Evolutionary conservation across 2,888 invertebrate genomes (phyloP), one percentile per base, ranked within the genome.

Genomic region (Imbricaverruca yamaguchii): DNA sequence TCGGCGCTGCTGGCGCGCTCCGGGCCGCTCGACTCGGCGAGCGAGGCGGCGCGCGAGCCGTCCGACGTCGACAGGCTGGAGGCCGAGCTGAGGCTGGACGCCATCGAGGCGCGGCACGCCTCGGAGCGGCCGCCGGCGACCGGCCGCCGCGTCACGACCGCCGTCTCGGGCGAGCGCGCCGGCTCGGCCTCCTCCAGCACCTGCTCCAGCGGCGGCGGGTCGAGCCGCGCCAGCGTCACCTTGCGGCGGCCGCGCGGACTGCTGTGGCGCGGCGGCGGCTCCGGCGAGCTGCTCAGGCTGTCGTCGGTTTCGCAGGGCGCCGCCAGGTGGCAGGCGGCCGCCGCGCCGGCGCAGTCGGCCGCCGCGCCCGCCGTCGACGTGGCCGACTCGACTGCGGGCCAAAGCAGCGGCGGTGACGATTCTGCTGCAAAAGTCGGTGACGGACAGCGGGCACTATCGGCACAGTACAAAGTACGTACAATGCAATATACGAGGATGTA

Each of bases 221-320:
- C 79, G 23, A 59, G 79, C 13, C 79, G 79, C 23, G 59, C 56
- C 21, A 79, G n/a, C 23, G 57, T 59, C 23, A 57, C 23, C 79
- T 79, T 79, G 13, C 79, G 79, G 13, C 79, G 79, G 25, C 79
- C 79, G 15, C 79, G 23, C 79, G 79, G 79, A 25, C 79, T 79
- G 57, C 57, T 79, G 23, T 55, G 74, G 0, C 74, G 74, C 55
- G 53, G 55, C n/a, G 74, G 74, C 21, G 74, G 74, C 74, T 74
- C 74, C 18, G 82, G 57, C 4, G 81, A 82, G 25, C 78, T 57
- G 78, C 67, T 79, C 39, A 67, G 63, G 56, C 61, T 77, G 78
- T 81, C 78, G 39, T 81, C 78, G 18, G 61, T 77, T 25, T 82
- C 82, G 13, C 80, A 82, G 55, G 74, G 74, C 74, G 74, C 74